A percentile compares a stretch with the other conserved stretches of the same genome.
These are phyloP conservation scores for Ophonus ardosiacus DNA, from an alignment of 2,888 invertebrate genomes.

Conservation along the genomic window DNA sequence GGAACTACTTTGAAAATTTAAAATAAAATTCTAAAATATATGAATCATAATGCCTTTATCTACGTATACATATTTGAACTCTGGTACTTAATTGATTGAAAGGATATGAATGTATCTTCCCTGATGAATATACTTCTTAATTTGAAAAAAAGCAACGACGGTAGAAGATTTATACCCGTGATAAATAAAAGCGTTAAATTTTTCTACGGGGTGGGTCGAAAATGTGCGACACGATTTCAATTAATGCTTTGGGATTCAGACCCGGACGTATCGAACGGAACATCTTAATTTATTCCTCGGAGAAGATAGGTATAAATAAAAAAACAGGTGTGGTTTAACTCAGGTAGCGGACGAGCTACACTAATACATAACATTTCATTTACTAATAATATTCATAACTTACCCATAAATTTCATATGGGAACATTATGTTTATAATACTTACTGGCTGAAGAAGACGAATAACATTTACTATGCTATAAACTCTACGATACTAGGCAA, in stretches of 20 bases:
- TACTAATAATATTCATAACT: neutral
- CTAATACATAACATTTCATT: neutral
- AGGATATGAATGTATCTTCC: no score
- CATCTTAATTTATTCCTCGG: conserved; percentile 59
- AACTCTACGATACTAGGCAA: no score
- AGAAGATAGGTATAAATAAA: conserved; percentile 47
- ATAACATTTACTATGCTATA: no score
- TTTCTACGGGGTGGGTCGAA: conserved; percentile 59
- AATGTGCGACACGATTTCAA: conserved; percentile 60
- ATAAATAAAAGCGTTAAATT: conserved; percentile 59
- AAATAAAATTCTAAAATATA: no score
- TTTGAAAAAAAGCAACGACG: conserved; percentile 3
- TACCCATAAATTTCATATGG: neutral
- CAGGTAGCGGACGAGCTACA: conserved; percentile 49
- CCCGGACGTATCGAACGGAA: conserved; percentile 50
- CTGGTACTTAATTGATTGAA: no score
- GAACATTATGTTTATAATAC: no score
- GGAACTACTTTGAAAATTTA: no score
- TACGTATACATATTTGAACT: no score
- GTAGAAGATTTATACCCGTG: conserved; percentile 46
- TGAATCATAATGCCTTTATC: no score
- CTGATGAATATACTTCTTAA: neutral
- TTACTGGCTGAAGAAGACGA: no score
- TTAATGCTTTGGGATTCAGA: conserved; percentile 55
- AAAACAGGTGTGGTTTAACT: conserved; percentile 57